Base-by-base conservation (phyloP, 2,797 vertebrate species). In the Cyclura pinguis region DNA sequence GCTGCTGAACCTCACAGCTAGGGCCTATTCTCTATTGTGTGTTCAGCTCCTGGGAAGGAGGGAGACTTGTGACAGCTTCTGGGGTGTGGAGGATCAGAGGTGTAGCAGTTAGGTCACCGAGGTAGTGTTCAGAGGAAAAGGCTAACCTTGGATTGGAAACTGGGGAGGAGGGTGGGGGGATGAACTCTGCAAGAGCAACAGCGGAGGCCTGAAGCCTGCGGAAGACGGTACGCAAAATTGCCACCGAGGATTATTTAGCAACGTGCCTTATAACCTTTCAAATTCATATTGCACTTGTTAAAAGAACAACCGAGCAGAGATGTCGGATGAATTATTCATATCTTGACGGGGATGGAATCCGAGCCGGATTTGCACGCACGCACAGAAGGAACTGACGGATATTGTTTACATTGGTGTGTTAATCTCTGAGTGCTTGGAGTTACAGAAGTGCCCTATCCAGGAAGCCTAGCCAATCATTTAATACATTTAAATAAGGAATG, bases 1-100 rank as follows among this genome's bases (percentile, higher is more conserved):
- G 98, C 98, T 98, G 98, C 98, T 99, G 99, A 99, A 99, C 98
- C 98, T 98, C 98, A 98, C 98, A 99, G 98, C 98, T 98, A 98
- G 98, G 98, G 98, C 98, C 98, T 98, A 98, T 99, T 99, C 98
- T 99, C 98, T 98, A 99, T 99, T 99, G 99, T 99, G 98, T 99
- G 98, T 98, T 98, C 98, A 96, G 97, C 99, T 99, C 99, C 99
- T 99, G 99, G 98, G 99, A 99, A 99, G 99, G 98, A 99, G 98
- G 98, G 98, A 98, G 98, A 98, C 98, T 98, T 97, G 98, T 99
- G 99, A 99, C 98, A 99, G 99, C 98, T 98, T 99, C 98, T 98
- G 98, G 98, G 98, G 98, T 98, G 98, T 97, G 98, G 97, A 96
- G 97, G 98, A 99, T 98, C 98, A 98, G 98, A 98, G 96, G 98